A percentile compares a stretch with the other conserved stretches of the same genome.
Evolutionary conservation across 2,797 vertebrate species (phyloP).

Genomic region (Meriones psammophilus): DNA sequence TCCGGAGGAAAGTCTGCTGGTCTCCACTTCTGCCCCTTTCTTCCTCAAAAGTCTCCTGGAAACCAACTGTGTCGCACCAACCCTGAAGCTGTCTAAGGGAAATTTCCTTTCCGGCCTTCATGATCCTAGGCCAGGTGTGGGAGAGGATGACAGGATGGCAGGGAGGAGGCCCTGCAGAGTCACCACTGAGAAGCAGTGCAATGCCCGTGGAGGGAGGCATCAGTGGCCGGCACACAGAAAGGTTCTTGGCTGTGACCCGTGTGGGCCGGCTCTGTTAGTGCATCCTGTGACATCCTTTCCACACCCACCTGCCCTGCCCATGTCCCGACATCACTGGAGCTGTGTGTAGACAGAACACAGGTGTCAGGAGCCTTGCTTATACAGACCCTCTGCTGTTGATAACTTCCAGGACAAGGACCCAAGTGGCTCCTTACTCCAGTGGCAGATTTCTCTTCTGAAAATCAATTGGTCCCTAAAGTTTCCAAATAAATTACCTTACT

Average conservation of each 20-base stretch:
- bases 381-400: neutral
- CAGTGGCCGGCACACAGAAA: neutral
- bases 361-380: conserved; percentile 53
- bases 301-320: neutral
- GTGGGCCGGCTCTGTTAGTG: neutral
- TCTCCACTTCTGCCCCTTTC: neutral
- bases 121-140: rapidly evolving
- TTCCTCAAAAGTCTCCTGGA: neutral
- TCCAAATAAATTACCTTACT: conserved; percentile 76
- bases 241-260: neutral
- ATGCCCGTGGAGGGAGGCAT: neutral
- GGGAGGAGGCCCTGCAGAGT: neutral
- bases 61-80: neutral
- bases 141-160: neutral
- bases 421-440: conserved; percentile 54
- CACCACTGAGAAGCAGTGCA: neutral
- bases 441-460: conserved; percentile 75
- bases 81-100: neutral
- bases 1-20: neutral
- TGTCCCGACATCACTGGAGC: neutral
- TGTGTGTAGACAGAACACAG: neutral
- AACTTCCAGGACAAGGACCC: conserved; percentile 26
- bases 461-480: conserved; percentile 76
- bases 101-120: neutral
- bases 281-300: neutral